Evolutionary conservation across 1,140 invertebrate genomes (phyloP).

Genomic region (Caligus rogercresseyi): DNA sequence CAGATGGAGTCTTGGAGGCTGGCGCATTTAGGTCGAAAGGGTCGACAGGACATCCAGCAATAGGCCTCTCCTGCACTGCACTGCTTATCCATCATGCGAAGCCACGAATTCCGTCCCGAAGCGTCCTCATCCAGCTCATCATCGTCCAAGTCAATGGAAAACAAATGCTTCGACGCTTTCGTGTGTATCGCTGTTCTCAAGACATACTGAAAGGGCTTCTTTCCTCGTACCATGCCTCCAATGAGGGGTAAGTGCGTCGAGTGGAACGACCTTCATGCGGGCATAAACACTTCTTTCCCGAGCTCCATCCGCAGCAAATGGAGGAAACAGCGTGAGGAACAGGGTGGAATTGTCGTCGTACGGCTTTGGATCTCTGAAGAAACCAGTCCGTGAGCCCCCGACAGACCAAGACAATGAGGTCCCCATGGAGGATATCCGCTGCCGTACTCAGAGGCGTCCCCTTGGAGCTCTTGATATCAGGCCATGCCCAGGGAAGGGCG

Average conservation of each 20-base stretch:
- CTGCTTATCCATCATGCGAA: not conserved
- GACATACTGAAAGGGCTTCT: not conserved
- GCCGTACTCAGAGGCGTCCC: not conserved
- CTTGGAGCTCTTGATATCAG: not conserved
- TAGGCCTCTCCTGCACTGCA: conserved; percentile 4
- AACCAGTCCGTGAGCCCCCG: conserved; percentile 7
- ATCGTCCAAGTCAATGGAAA: not conserved
- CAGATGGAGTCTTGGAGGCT: not conserved
- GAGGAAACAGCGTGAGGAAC: conserved; percentile 5
- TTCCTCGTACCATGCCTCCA: not conserved
- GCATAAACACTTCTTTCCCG: not conserved
- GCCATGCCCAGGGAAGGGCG: conserved; percentile 14
- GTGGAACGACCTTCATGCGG: conserved; percentile 11
- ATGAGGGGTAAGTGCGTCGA: not conserved
- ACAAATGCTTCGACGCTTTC: not conserved
- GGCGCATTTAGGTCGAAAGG: not conserved
- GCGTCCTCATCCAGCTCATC: not conserved
- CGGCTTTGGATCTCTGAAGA: not conserved
- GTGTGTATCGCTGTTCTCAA: not conserved
- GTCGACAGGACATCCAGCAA: conserved; percentile 17
- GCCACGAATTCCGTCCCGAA: not conserved
- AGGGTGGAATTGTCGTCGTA: not conserved
- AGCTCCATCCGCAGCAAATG: not conserved
- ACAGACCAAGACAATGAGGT: not conserved
- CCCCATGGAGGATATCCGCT: not conserved